Evolutionary conservation across 2,797 vertebrate genomes (phyloP).

Genomic region (Eulemur rubriventer): DNA sequence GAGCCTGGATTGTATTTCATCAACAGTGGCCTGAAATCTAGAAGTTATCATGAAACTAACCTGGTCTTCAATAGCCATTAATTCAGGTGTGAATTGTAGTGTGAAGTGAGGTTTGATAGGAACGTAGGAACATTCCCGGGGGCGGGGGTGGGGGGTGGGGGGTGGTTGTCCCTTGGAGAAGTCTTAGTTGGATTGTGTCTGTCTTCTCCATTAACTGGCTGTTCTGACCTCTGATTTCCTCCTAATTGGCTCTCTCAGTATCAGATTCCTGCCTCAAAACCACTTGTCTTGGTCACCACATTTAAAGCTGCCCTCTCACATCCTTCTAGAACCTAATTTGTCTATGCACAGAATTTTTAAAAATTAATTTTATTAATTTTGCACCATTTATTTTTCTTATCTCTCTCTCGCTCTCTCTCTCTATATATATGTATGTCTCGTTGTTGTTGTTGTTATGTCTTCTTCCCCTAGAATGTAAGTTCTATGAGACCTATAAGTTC

Average conservation of each 20-base stretch:
- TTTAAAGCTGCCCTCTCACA: neutral
- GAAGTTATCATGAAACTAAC: neutral
- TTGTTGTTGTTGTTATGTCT: too few relatives aligned
- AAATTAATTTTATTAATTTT: neutral
- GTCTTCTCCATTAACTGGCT: neutral
- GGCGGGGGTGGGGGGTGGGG: too few relatives aligned
- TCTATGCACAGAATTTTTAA: neutral
- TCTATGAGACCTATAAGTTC: neutral
- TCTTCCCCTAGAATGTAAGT: neutral
- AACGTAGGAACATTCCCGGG: fast-evolving
- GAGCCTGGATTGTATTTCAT: neutral
- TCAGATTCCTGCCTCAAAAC: neutral
- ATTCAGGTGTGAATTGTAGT: neutral
- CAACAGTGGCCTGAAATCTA: too few relatives aligned
- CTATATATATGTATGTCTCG: neutral
- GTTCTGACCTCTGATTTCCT: neutral
- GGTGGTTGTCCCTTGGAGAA: neutral
- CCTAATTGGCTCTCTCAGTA: neutral
- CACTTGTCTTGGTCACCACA: neutral
- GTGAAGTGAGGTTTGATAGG: neutral
- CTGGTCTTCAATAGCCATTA: neutral
- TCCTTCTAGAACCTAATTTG: neutral
- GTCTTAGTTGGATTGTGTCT: neutral
- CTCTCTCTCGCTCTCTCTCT: neutral
- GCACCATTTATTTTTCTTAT: neutral